Evolutionary conservation across 2,888 invertebrate species (phyloP), one percentile per base, ranked within the genome.

Genomic region (Amiota mariae): DNA sequence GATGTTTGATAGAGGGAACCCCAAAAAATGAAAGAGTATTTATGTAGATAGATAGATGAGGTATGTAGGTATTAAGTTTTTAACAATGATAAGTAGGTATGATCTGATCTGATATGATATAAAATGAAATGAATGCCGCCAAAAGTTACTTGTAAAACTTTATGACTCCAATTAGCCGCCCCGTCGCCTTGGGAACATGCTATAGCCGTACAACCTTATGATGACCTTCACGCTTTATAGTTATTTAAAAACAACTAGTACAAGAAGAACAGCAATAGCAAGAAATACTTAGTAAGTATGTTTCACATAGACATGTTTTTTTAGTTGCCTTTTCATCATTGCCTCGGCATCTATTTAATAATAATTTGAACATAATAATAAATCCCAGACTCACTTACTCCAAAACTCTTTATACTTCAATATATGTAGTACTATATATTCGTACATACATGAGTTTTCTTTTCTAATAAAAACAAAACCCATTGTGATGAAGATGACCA

Each of bases 281-380:
- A 36, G 36, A 36, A 6, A 18, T 57, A 15, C n/a, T n/a, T n/a
- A n/a, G n/a, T n/a, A 57, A 2, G 15, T 57, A 57, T n/a, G 15
- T 11, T 47, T 64, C 64, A 13, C 67, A 67, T 20, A 51, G 18
- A 57, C 49, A 24, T 51, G 20, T 57, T 15, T 13, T 10, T 20
- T 1, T 24, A 15, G 67, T 51, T 51, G 67, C 67, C 67, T 67
- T 51, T 67, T 67, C 67, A 67, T 67, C 67, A 67, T 20, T 24
- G 18, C 36, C 51, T 67, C 67, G 67, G 67, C 67, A 67, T 67
- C 67, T 67, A 67, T 51, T 67, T 67, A 67, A 67, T 67, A 67
- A 67, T 67, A 67, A 67, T 67, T 67, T 67, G 67, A 51, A 67
- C 67, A 67, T 67, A 67, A 67, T 51, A 67, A 67, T 67, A 67